A percentile compares a stretch with the other conserved stretches of the same genome.
phyloP scores from a whole-genome alignment of 2,797 vertebrate genomes.

The Lophotriccus pileatus region DNA sequence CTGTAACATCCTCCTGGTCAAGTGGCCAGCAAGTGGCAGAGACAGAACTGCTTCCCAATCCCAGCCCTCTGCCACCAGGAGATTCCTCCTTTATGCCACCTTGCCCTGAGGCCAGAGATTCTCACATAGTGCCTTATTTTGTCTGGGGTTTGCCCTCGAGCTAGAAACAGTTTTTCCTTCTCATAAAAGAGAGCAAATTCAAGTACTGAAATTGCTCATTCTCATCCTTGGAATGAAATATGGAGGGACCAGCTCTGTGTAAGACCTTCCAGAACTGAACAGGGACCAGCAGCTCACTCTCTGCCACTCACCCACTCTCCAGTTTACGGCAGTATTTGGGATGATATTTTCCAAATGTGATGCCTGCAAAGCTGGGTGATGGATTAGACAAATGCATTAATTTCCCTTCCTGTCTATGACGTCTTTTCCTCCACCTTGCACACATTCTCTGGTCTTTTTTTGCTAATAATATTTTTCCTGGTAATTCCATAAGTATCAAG shows the following conservation, averaged over 20 bases:
- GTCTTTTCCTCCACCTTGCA: not conserved
- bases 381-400: not conserved
- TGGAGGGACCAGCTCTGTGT: not conserved
- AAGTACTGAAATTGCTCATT: not conserved
- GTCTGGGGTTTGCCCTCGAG: not conserved
- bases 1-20: not conserved
- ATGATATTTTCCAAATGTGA: not conserved
- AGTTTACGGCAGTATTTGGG: not conserved
- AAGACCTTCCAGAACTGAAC: not conserved
- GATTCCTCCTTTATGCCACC: not conserved
- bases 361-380: not conserved
- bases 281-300: not conserved
- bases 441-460: not conserved
- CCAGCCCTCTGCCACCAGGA: not conserved
- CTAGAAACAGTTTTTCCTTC: not conserved
- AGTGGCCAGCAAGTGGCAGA: not conserved
- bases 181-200: not conserved
- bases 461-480: not conserved
- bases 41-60: not conserved
- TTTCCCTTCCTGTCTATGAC: not conserved
- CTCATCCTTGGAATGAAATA: not conserved
- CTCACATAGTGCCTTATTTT: not conserved
- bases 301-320: not conserved
- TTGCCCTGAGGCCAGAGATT: not conserved
- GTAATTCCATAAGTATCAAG: not conserved